Conservation (phyloP, 2,888 invertebrate genomes). For the Drosophila pegasa region DNA sequence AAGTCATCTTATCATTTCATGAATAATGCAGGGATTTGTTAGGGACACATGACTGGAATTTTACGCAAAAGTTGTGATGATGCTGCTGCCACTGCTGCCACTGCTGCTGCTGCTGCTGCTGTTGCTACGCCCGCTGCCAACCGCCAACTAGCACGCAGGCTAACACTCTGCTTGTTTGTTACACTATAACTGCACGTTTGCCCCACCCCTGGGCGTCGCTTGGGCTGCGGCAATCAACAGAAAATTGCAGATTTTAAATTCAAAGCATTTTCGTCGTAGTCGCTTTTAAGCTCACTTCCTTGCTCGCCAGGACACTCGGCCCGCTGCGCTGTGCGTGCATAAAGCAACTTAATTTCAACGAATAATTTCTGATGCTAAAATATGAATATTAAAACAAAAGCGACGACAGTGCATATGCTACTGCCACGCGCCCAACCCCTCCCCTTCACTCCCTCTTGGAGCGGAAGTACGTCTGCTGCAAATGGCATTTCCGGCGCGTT, state of each 20-base stretch:
- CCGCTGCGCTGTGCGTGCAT: constrained; percentile 52
- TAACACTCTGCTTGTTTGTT: constrained; percentile 52
- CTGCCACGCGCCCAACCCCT: constrained; percentile 9
- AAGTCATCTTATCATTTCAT: constrained; percentile 83
- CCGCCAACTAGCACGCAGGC: constrained; percentile 75
- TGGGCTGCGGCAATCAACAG: constrained; percentile 77
- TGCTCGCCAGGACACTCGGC: constrained; percentile 6
- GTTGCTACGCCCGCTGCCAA: constrained; percentile 45
- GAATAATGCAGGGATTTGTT: constrained; percentile 83
- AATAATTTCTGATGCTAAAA: constrained; percentile 79
- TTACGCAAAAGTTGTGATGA: constrained; percentile 78
- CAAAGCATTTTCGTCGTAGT: constrained; percentile 74
- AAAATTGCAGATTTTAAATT: constrained; percentile 82
- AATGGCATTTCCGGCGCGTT: constrained; percentile 63
- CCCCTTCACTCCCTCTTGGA: neutral
- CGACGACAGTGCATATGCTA: constrained; percentile 61
- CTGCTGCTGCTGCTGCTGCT: constrained; percentile 44
- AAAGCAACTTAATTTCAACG: constrained; percentile 75
- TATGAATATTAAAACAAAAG: constrained; percentile 79
- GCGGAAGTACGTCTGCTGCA: constrained; percentile 60
- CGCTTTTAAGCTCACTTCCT: constrained; percentile 66
- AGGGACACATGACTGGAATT: constrained; percentile 83
- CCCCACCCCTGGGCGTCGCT: constrained; percentile 3
- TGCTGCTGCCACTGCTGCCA: constrained; percentile 67
- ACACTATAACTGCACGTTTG: constrained; percentile 68